phyloP scores from a whole-genome alignment of 53 echinoderm and acorn worm genomes.

The Holothuria scabra region DNA sequence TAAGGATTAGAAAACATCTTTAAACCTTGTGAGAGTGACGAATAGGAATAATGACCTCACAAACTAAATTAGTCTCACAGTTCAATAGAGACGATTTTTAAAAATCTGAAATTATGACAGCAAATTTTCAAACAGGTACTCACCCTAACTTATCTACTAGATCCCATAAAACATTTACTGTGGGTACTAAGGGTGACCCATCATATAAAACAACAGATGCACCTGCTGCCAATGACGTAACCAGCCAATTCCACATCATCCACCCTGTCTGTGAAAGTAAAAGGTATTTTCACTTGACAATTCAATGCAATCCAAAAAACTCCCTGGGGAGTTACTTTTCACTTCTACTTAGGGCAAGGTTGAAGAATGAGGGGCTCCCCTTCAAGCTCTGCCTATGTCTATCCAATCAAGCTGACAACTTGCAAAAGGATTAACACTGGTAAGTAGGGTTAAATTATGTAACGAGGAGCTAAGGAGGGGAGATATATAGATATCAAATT shows the following conservation, averaged over 20 bases:
- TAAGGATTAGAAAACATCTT: neutral
- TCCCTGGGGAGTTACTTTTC: too few relatives aligned
- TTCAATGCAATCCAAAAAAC: too few relatives aligned
- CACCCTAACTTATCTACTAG: slow-evolving; percentile 89
- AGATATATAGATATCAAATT: too few relatives aligned
- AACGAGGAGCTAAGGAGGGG: too few relatives aligned
- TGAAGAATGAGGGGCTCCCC: too few relatives aligned
- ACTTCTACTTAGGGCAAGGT: too few relatives aligned
- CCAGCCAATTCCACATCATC: slow-evolving; percentile 99
- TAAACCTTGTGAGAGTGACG: neutral
- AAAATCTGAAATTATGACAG: neutral
- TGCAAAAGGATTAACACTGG: too few relatives aligned
- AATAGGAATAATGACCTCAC: neutral
- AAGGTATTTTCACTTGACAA: neutral
- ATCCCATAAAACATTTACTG: slow-evolving; percentile 89
- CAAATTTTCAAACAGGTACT: slow-evolving; percentile 31
- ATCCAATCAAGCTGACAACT: too few relatives aligned
- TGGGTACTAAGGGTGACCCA: slow-evolving; percentile 91
- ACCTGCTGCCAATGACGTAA: slow-evolving; percentile 86
- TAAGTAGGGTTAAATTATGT: too few relatives aligned
- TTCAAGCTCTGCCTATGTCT: too few relatives aligned
- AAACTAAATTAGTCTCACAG: neutral
- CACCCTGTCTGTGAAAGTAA: slow-evolving; percentile 78
- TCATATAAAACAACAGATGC: slow-evolving; percentile 89
- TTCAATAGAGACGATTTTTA: neutral